These are phyloP conservation scores for Buceros bicornis DNA, from an alignment of 2,797 vertebrate genomes.

Conservation along the genomic window DNA sequence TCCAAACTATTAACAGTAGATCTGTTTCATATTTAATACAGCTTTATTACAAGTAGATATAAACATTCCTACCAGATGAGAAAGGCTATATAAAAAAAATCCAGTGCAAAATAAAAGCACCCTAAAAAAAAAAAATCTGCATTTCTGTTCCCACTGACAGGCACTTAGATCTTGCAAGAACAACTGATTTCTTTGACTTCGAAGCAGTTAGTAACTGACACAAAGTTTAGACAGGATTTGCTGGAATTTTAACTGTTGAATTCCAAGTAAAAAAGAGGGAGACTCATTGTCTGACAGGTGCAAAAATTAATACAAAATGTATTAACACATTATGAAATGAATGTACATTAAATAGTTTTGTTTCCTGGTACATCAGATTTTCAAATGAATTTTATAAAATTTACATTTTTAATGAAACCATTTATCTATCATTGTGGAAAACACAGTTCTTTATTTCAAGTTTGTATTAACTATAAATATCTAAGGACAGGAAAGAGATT, in stretches of 20 bases:
- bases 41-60: slow-evolving; percentile 73
- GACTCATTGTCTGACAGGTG: slow-evolving; percentile 62
- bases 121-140: slow-evolving; percentile 13
- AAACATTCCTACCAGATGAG: slow-evolving; percentile 52
- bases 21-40: slow-evolving; percentile 15
- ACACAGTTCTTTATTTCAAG: slow-evolving; percentile 61
- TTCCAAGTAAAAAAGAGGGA: neutral
- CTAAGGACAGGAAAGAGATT: slow-evolving; percentile 28
- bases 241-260: slow-evolving; percentile 16
- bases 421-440: slow-evolving; percentile 32
- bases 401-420: slow-evolving; percentile 40
- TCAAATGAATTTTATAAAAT: slow-evolving; percentile 43
- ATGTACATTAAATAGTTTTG: slow-evolving; percentile 75
- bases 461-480: slow-evolving; percentile 81
- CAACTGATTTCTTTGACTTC: neutral
- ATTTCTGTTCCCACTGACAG: neutral
- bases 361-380: slow-evolving; percentile 10
- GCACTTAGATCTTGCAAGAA: slow-evolving; percentile 6
- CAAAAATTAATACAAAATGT: slow-evolving; percentile 72
- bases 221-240: neutral
- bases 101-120: slow-evolving; percentile 79
- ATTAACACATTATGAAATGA: slow-evolving; percentile 60
- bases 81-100: slow-evolving; percentile 67
- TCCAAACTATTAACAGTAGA: slow-evolving; percentile 14
- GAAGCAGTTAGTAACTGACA: neutral